Evolutionary conservation across 2,113 vertebrate species (phyloP).

Genomic region (Thamnaconus septentrionalis): DNA sequence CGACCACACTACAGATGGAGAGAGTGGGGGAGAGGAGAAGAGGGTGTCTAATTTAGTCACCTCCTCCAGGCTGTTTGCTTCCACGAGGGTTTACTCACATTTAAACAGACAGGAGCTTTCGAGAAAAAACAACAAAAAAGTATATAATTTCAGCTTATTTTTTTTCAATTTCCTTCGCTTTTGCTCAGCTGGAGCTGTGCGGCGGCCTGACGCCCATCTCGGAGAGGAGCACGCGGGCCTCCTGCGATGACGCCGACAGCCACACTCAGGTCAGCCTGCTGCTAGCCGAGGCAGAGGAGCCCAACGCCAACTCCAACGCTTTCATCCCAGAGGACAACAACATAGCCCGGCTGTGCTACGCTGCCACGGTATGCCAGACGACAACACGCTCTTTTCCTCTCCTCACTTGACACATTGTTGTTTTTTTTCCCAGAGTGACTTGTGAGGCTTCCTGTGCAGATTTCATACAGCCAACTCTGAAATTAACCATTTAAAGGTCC

Average conservation of each 20-base stretch:
- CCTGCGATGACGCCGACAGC: conserved; percentile 62
- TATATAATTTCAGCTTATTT: neutral
- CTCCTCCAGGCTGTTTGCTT: conserved; percentile 35
- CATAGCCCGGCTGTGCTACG: conserved; percentile 29
- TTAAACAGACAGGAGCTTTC: neutral
- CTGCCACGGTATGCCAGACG: conserved; percentile 46
- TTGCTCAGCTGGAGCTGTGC: conserved; percentile 65
- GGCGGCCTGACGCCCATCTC: conserved; percentile 66
- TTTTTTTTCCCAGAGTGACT: too few relatives aligned
- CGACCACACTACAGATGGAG: conserved; percentile 64
- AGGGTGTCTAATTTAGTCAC: conserved; percentile 65
- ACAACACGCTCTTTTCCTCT: too few relatives aligned
- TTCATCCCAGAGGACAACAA: conserved; percentile 44
- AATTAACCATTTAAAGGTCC: too few relatives aligned
- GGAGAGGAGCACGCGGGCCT: conserved; percentile 56
- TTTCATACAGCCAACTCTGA: too few relatives aligned
- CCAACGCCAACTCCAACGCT: conserved; percentile 24
- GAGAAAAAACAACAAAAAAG: too few relatives aligned
- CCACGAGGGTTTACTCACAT: conserved; percentile 16
- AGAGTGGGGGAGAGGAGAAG: conserved; percentile 38
- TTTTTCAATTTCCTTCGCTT: conserved; percentile 1
- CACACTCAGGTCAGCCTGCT: conserved; percentile 60
- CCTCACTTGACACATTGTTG: too few relatives aligned
- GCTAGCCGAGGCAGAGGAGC: conserved; percentile 56
- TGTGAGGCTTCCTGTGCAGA: too few relatives aligned